Percentiles rank a stretch among this genome's conserved stretches.
Conservation (phyloP, 2,888 invertebrate species). For the Acronicta alni region DNA sequence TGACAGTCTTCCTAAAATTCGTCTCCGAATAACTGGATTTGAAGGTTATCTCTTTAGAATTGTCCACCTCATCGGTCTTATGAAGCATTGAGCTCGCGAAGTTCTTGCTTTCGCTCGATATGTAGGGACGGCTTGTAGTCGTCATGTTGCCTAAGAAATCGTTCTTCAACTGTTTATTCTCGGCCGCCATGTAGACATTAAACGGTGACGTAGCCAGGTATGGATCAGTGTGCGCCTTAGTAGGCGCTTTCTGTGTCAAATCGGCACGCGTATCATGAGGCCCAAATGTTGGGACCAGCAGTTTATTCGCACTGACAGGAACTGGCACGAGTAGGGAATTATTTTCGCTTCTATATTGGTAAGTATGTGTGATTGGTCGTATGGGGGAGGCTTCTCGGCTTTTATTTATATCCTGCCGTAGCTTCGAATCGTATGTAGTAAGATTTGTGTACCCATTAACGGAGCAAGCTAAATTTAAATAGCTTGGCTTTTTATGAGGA, state of each 20-base stretch:
- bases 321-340: slow-evolving; percentile 84
- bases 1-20: slow-evolving; percentile 81
- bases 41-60: slow-evolving; percentile 79
- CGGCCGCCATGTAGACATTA: slow-evolving; percentile 85
- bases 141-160: slow-evolving; percentile 87
- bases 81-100: slow-evolving; percentile 84
- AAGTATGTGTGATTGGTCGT: slow-evolving; percentile 88
- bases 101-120: slow-evolving; percentile 80
- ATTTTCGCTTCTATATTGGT: slow-evolving; percentile 83
- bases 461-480: slow-evolving; percentile 96
- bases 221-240: slow-evolving; percentile 86
- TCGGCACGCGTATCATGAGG: slow-evolving; percentile 84
- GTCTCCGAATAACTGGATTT: slow-evolving; percentile 87
- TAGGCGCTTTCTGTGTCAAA: slow-evolving; percentile 87
- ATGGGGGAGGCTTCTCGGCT: slow-evolving; percentile 93
- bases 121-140: slow-evolving; percentile 78
- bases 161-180: slow-evolving; percentile 85
- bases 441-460: slow-evolving; percentile 97
- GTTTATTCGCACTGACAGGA: slow-evolving; percentile 86
- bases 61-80: slow-evolving; percentile 83
- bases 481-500: slow-evolving; percentile 94
- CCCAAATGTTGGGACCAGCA: slow-evolving; percentile 87
- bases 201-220: slow-evolving; percentile 79
- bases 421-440: slow-evolving; percentile 95
- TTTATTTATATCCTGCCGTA: slow-evolving; percentile 92